These are phyloP conservation scores for Helicoverpa zea DNA, from an alignment of 1,140 invertebrate species.

Conservation along the genomic window DNA sequence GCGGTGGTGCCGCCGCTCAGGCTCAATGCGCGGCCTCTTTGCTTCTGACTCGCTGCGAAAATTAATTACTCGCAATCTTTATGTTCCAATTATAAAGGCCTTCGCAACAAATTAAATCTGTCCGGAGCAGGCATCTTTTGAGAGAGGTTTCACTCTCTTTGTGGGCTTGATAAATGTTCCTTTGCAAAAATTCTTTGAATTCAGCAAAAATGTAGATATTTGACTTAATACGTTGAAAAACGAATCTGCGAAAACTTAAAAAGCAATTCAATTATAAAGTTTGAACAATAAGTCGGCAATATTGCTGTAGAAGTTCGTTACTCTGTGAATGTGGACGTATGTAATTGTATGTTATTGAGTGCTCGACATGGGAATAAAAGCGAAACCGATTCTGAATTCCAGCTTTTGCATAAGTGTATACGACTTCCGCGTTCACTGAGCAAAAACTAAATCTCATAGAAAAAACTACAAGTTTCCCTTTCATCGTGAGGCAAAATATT, in stretches of 20 bases:
- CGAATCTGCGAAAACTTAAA: conserved; percentile 61
- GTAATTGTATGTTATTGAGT: conserved; percentile 81
- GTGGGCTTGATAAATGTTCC: conserved; percentile 86
- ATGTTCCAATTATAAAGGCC: conserved; percentile 87
- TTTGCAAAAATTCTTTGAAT: conserved; percentile 80
- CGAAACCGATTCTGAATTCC: conserved; percentile 80
- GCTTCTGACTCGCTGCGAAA: conserved; percentile 85
- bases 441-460: conserved; percentile 80
- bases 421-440: conserved; percentile 81
- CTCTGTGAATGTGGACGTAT: conserved; percentile 65
- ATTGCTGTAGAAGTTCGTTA: conserved; percentile 63
- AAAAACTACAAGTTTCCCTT: conserved; percentile 86
- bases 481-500: conserved; percentile 84
- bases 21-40: conserved; percentile 80
- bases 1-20: conserved; percentile 72
- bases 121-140: conserved; percentile 84
- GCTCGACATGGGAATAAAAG: conserved; percentile 73
- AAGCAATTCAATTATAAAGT: conserved; percentile 60
- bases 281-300: conserved; percentile 68
- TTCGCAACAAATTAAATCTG: conserved; percentile 87
- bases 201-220: conserved; percentile 80
- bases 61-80: conserved; percentile 87
- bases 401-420: conserved; percentile 83
- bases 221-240: conserved; percentile 82
- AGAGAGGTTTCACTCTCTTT: conserved; percentile 86